Evolutionary conservation across 2,797 vertebrate species (phyloP).

Genomic region (Sebastiscus albofasciatus): DNA sequence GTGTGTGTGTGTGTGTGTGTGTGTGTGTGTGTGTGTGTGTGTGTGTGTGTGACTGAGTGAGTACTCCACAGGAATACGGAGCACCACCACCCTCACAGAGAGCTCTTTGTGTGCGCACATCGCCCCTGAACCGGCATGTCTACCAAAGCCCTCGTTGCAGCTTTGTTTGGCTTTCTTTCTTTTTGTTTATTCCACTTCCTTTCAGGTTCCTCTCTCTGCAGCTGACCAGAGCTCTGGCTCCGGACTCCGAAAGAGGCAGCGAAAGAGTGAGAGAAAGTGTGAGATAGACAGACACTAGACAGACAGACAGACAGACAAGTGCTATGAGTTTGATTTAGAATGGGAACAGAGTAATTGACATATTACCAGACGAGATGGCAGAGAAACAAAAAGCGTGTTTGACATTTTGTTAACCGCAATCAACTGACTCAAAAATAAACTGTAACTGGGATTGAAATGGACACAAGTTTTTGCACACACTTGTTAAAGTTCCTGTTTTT

Average conservation of each 20-base stretch:
- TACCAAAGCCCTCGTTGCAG: slow-evolving; percentile 53
- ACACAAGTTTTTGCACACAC: neutral
- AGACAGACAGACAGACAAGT: neutral
- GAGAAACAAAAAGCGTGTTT: neutral
- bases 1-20: slow-evolving; percentile 28
- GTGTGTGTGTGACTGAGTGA: slow-evolving; percentile 38
- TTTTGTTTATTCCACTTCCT: slow-evolving; percentile 74
- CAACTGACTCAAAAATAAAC: neutral
- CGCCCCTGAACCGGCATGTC: slow-evolving; percentile 58
- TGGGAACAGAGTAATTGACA: neutral
- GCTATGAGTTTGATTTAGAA: slow-evolving; percentile 1
- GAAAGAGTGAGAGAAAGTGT: slow-evolving; percentile 10
- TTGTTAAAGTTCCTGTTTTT: neutral
- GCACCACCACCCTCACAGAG: slow-evolving; percentile 69
- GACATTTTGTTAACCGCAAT: neutral
- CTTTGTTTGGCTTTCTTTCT: slow-evolving; percentile 64
- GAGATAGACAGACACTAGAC: neutral
- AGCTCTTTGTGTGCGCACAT: slow-evolving; percentile 72
- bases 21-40: slow-evolving; percentile 33
- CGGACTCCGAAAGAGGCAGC: slow-evolving; percentile 11
- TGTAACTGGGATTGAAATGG: neutral
- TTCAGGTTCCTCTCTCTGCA: slow-evolving; percentile 66
- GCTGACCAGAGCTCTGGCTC: slow-evolving; percentile 59
- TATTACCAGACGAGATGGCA: neutral
- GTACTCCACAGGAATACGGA: slow-evolving; percentile 80